These are phyloP conservation scores for Bombylius discolor DNA, from an alignment of 2,888 invertebrate genomes.

Conservation along the genomic window DNA sequence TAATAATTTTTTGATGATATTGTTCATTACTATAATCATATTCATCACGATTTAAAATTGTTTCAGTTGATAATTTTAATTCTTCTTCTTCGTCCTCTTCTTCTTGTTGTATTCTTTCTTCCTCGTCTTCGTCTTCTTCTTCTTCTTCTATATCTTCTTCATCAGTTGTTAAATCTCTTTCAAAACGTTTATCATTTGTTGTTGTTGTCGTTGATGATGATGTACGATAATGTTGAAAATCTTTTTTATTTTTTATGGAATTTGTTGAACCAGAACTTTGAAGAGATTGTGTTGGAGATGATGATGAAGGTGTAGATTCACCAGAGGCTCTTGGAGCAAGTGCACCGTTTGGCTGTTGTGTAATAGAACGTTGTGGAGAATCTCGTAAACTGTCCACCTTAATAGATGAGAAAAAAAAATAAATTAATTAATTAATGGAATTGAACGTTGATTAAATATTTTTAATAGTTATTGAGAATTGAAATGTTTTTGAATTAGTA, in stretches of 20 bases:
- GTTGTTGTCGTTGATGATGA: conserved; percentile 34
- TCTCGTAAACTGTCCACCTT: conserved; percentile 36
- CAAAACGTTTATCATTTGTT: conserved; percentile 25
- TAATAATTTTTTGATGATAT: conserved; percentile 15
- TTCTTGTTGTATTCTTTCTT: conserved; percentile 8
- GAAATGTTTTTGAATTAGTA: no score
- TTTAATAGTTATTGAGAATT: no score
- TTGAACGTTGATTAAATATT: no score
- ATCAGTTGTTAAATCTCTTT: conserved; percentile 31
- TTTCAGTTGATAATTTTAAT: not conserved
- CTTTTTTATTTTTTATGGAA: conserved; percentile 16
- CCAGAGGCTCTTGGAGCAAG: conserved; percentile 36
- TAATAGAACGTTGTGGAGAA: conserved; percentile 27
- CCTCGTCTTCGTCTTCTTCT: conserved; percentile 15
- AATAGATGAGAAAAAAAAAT: conserved; percentile 1
- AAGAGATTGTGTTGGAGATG: conserved; percentile 33
- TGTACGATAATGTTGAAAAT: conserved; percentile 18
- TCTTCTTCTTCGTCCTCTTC: conserved; percentile 15
- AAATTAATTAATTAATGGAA: not conserved
- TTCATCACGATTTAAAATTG: conserved; percentile 8
- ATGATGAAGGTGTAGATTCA: conserved; percentile 36
- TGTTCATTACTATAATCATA: conserved; percentile 1
- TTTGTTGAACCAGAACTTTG: conserved; percentile 30
- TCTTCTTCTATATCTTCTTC: conserved; percentile 18
- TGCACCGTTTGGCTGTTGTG: conserved; percentile 28